These are phyloP conservation scores for Lasioglossum vierecki DNA, from an alignment of 2,888 invertebrate genomes.

Conservation along the genomic window DNA sequence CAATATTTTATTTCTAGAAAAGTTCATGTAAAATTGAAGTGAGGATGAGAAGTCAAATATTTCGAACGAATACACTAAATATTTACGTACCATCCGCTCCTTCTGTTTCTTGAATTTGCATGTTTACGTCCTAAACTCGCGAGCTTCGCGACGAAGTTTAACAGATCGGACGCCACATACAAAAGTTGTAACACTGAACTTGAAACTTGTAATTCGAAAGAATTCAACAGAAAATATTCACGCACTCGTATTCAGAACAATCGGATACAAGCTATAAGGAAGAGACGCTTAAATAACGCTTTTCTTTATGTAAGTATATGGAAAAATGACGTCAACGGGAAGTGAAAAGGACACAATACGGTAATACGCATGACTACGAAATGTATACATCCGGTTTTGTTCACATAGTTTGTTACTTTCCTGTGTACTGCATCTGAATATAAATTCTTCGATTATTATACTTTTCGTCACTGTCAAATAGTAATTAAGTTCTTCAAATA, in stretches of 20 bases:
- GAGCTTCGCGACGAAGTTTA: conserved; percentile 45
- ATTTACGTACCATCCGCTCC: conserved; percentile 75
- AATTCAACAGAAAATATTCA: conserved; percentile 18
- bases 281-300: conserved; percentile 37
- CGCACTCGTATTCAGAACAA: conserved; percentile 20
- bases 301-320: conserved; percentile 42
- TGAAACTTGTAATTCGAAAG: background rate
- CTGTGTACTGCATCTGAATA: background rate
- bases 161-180: conserved; percentile 40
- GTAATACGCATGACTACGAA: conserved; percentile 52
- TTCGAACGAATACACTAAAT: background rate
- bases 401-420: conserved; percentile 19
- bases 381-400: conserved; percentile 64
- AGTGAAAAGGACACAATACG: conserved; percentile 54
- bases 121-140: conserved; percentile 60
- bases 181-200: conserved; percentile 20
- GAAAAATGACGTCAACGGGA: conserved; percentile 67
- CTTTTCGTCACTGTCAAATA: background rate
- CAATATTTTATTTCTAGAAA: background rate
- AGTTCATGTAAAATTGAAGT: background rate
- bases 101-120: conserved; percentile 77
- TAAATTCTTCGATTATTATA: background rate
- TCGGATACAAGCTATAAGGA: conserved; percentile 36
- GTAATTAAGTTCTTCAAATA: background rate
- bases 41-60: background rate